Conservation (phyloP, 35 echinoderm and acorn worm genomes). For the Apostichopus japonicus region DNA sequence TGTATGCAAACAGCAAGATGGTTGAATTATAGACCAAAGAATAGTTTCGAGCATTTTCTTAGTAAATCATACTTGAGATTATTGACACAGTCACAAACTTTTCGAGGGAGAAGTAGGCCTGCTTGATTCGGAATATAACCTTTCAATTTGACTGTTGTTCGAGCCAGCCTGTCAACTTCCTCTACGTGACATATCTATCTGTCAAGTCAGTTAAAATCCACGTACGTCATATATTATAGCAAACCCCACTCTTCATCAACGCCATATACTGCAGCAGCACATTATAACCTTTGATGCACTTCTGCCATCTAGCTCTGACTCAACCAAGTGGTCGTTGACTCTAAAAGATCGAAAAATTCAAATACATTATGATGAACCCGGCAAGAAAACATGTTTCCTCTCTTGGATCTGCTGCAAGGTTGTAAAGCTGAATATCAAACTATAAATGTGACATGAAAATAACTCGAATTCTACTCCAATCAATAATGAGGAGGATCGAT, state of each 20-base stretch:
- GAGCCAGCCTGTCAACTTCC: not conserved
- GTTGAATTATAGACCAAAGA: too few relatives aligned
- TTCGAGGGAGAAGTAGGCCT: not conserved
- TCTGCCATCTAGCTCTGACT: not conserved
- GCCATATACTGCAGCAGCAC: not conserved
- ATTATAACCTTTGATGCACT: not conserved
- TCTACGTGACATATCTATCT: slow-evolving; percentile 14
- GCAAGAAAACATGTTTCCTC: not conserved
- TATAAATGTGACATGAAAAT: too few relatives aligned
- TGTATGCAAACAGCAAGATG: too few relatives aligned
- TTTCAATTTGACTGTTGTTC: slow-evolving; percentile 2
- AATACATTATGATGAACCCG: not conserved
- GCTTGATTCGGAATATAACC: not conserved
- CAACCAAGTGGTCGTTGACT: slow-evolving; percentile 16
- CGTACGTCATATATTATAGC: not conserved
- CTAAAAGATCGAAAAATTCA: not conserved
- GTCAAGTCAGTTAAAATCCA: not conserved
- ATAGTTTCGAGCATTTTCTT: too few relatives aligned
- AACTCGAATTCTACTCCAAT: too few relatives aligned
- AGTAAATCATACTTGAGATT: not conserved
- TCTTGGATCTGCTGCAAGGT: not conserved
- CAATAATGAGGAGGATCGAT: not conserved
- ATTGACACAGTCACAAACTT: not conserved
- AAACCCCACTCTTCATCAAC: not conserved
- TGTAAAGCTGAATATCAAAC: not conserved